Base-by-base conservation (phyloP, 2,113 vertebrate species). In the Ornithorhynchus anatinus region DNA sequence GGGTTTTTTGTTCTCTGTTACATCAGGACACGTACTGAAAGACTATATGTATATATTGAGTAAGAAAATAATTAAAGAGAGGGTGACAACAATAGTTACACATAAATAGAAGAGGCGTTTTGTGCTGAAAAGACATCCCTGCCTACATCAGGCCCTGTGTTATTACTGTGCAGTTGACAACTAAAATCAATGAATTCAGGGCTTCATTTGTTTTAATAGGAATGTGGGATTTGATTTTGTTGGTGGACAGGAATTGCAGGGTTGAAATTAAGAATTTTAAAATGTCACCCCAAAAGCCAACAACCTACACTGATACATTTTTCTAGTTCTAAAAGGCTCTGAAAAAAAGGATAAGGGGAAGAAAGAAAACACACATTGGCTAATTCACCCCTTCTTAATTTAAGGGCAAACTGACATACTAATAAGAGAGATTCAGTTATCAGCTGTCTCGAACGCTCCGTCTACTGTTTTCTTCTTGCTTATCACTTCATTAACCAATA, bases 191-290 rank as follows among this genome's bases (percentile, higher is more conserved):
- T 13, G n/a, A 33, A 42, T 52, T 58, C 43, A 23, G 40, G 44
- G 66, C 82, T 86, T 79, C 79, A 80, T 87, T 86, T 89, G 78
- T 60, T 70, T n/a, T 69, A 69, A 42, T 57, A 77, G 39, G 44
- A 65, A 62, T 17, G 11, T 58, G 32, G 16, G 37, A 33, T 76
- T 63, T 71, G 51, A 59, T 71, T 80, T 72, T 61, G 84, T 58
- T 72, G 31, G 44, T 69, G 39, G 70, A 17, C 64, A 6, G 54
- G 43, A 77, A 71, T 36, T 44, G 69, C 53, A 62, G 59, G 62
- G 50, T 22, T 37, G 62, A 72, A 77, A 39, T 50, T 58, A 8
- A 25, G 42, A 47, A 10, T 52, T 58, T 50, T 37, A 57, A 36
- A 16, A 51, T 16, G 17, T 33, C 5, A 22, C 17, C 35, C 15